Base-by-base conservation (phyloP, 2,113 vertebrate genomes). In the Butorides virescens region DNA sequence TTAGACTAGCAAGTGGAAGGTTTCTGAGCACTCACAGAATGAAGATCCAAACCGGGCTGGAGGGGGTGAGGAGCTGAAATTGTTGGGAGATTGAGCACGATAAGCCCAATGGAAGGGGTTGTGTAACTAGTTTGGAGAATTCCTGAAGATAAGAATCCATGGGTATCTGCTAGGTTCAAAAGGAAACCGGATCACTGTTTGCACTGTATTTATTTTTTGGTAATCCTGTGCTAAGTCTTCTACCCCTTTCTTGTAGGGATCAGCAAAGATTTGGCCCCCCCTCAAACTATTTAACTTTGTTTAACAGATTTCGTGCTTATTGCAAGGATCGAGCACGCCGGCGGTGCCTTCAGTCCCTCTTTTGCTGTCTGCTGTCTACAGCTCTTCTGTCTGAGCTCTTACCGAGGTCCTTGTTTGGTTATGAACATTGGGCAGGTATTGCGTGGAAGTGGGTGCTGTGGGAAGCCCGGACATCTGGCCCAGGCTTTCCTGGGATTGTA, bases 81-180 rank as follows among this genome's bases (percentile, higher is more conserved):
- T 81, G 36, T 30, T 82, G 39, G 27, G 53, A 88, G 93, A 85
- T n/a, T 56, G 30, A 81, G n/a, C 10, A 7, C 0, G 13, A 88
- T 91, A 96, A 91, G 0, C 11, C 49, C 5, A 74, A 27, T 75
- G 78, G 62, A 94, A 68, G 49, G 36, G 49, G 90, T 68, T 95
- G 77, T 93, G 81, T 53, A 87, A 91, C 93, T 93, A 94, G 88
- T 96, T 90, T 93, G 74, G 94, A 82, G 73, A 88, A 97, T 93
- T 94, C 58, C 56, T 89, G 34, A 84, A 65, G 94, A 95, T 97
- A 96, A 96, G 92, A 88, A 93, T 75, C 66, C 84, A 23, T 82
- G 27, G 61, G 53, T 72, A 87, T 94, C 94, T 68, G 70, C 36
- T 75, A 13, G 72, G 93, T 95, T 97, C 95, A 96, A 95, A 97